A percentile compares a stretch with the other conserved stretches of the same genome.
Conservation (phyloP, 2,113 vertebrate genomes). For the Nothobranchius kuhntae region DNA sequence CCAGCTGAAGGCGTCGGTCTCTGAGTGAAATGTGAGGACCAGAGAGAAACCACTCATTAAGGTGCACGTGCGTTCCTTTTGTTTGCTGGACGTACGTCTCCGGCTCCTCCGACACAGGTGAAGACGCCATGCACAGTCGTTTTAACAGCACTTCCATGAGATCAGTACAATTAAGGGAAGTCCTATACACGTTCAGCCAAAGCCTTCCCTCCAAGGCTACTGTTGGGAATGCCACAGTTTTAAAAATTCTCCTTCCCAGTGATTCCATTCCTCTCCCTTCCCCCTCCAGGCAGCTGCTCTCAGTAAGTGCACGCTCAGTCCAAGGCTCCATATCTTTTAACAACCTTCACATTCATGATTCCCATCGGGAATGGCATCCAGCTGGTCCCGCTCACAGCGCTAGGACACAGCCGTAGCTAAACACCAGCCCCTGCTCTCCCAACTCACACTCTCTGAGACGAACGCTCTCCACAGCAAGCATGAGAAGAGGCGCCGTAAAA, state of each 20-base stretch:
- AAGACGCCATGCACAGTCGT: slow-evolving; percentile 12
- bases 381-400: slow-evolving; percentile 81
- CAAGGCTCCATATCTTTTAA: slow-evolving; percentile 84
- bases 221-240: slow-evolving; percentile 62
- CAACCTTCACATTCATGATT: slow-evolving; percentile 84
- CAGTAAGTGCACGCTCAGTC: slow-evolving; percentile 82
- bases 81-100: slow-evolving; percentile 31
- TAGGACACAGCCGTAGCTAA: slow-evolving; percentile 68
- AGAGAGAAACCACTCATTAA: slow-evolving; percentile 48
- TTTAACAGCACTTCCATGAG: slow-evolving; percentile 29
- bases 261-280: slow-evolving; percentile 50
- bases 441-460: slow-evolving; percentile 47
- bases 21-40: slow-evolving; percentile 53
- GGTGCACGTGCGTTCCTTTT: slow-evolving; percentile 45
- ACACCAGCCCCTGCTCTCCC: slow-evolving; percentile 60
- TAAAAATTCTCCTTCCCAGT: slow-evolving; percentile 65
- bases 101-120: slow-evolving; percentile 60
- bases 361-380: slow-evolving; percentile 82
- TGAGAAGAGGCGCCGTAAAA: slow-evolving; percentile 23
- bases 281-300: slow-evolving; percentile 84
- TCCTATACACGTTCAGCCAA: slow-evolving; percentile 26
- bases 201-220: slow-evolving; percentile 34
- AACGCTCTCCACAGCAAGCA: slow-evolving; percentile 54
- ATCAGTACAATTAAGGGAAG: background rate
- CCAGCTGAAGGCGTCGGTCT: slow-evolving; percentile 65